phyloP scores from a whole-genome alignment of 2,888 invertebrate species.

The Pinctada fucata region DNA sequence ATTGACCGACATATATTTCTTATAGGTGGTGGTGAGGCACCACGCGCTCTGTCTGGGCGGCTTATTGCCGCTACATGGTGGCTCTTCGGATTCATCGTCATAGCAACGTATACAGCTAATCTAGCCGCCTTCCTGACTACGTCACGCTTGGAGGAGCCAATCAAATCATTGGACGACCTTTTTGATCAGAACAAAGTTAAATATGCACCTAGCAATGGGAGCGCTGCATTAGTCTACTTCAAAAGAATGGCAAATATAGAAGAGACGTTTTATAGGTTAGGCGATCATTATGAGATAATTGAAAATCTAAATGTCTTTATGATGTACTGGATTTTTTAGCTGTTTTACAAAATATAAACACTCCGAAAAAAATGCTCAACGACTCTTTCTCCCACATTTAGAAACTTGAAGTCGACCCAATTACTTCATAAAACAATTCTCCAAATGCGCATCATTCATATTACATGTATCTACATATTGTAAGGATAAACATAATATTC shows the following conservation, averaged over 20 bases:
- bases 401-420: no score
- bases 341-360: no score
- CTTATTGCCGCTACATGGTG: slow-evolving; percentile 99
- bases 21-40: slow-evolving; percentile 74
- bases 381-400: no score
- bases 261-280: slow-evolving; percentile 92
- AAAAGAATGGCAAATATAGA: slow-evolving; percentile 97
- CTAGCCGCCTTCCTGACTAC: slow-evolving; percentile 95
- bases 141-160: slow-evolving; percentile 92
- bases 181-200: slow-evolving; percentile 97
- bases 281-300: no score
- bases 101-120: slow-evolving; percentile 98
- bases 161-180: slow-evolving; percentile 93
- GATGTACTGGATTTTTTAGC: no score
- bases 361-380: no score
- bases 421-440: no score
- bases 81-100: slow-evolving; percentile 99
- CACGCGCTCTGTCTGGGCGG: slow-evolving; percentile 94
- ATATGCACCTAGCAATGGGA: slow-evolving; percentile 93
- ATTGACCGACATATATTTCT: no score
- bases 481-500: no score
- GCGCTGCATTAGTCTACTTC: slow-evolving; percentile 95
- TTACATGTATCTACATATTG: no score
- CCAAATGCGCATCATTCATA: no score
- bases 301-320: no score